phyloP scores from a whole-genome alignment of 1,140 invertebrate species.

The Muscidifurax raptorellus region DNA sequence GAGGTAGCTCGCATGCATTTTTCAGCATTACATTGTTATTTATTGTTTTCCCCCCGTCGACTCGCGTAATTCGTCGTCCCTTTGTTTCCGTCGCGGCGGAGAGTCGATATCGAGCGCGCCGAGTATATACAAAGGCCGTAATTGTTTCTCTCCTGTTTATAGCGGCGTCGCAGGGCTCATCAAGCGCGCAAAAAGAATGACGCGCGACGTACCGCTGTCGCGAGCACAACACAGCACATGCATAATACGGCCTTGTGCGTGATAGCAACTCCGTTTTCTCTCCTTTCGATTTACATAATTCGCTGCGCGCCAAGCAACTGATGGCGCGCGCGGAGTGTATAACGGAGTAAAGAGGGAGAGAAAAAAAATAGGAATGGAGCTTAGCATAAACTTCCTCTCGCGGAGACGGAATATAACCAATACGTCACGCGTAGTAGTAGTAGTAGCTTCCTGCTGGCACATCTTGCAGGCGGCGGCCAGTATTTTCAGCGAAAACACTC shows the following conservation, averaged over 20 bases:
- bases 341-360: background rate
- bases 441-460: background rate
- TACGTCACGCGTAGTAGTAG: conserved; percentile 42
- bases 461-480: background rate
- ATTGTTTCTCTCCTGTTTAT: background rate
- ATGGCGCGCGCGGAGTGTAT: background rate
- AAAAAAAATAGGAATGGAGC: conserved; percentile 40
- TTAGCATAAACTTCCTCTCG: conserved; percentile 8
- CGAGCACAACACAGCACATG: conserved; percentile 52
- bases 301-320: conserved; percentile 45
- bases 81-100: no score
- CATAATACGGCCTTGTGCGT: conserved; percentile 60
- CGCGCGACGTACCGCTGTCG: conserved; percentile 14
- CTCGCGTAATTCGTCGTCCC: no score
- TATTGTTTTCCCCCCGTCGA: background rate
- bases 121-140: background rate
- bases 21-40: background rate
- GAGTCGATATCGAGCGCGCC: no score
- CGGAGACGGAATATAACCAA: conserved; percentile 24
- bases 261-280: conserved; percentile 63
- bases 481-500: background rate
- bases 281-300: conserved; percentile 68
- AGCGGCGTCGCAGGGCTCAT: background rate
- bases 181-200: background rate
- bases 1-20: background rate